phyloP scores from a whole-genome alignment of 2,797 vertebrate genomes.

The Hybognathus amarus region DNA sequence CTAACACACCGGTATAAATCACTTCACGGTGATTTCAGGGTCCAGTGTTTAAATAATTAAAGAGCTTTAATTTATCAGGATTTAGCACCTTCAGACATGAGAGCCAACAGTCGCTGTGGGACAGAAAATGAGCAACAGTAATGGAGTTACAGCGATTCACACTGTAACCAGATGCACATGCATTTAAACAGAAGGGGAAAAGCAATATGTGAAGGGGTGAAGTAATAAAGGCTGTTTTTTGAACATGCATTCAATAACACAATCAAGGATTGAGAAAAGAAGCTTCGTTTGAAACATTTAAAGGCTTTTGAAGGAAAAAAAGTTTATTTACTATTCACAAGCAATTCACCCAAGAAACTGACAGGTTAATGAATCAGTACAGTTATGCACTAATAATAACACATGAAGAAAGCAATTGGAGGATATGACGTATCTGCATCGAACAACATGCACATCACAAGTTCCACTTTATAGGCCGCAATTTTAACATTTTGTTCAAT shows the following conservation, averaged over 20 bases:
- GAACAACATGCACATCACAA: constrained; percentile 5
- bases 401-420: background rate
- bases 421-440: background rate
- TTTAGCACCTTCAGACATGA: constrained; percentile 73
- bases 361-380: background rate
- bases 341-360: background rate
- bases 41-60: constrained; percentile 83
- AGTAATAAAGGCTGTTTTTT: background rate
- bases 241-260: background rate
- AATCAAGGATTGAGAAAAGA: constrained; percentile 21
- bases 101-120: constrained; percentile 62
- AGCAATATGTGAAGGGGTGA: constrained; percentile 26
- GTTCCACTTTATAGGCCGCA: background rate
- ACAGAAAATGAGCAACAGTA: constrained; percentile 27
- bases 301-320: constrained; percentile 6
- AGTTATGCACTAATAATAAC: background rate
- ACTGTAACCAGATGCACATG: constrained; percentile 1
- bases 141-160: constrained; percentile 11
- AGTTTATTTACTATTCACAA: constrained; percentile 37
- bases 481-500: background rate
- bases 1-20: constrained; percentile 75
- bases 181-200: background rate
- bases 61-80: constrained; percentile 83
- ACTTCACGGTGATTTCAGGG: constrained; percentile 74
- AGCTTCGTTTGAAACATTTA: constrained; percentile 23